phyloP scores from a whole-genome alignment of 2,113 vertebrate genomes.

The Anarhynchus alexandrinus region DNA sequence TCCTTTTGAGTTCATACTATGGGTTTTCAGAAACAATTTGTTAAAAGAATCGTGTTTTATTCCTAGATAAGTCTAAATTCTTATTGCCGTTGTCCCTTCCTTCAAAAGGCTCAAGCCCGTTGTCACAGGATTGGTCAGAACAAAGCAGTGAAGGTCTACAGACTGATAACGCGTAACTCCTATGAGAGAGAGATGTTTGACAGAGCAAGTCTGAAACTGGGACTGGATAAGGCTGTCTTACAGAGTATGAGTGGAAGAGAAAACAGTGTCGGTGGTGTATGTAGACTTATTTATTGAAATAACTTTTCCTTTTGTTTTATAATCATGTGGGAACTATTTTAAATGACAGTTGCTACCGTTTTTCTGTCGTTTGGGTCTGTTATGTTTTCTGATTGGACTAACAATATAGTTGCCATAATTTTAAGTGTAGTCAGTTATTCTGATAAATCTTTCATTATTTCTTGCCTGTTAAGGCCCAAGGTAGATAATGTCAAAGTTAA shows the following conservation, averaged over 20 bases:
- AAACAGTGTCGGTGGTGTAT: conserved; percentile 90
- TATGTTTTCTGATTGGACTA: neutral
- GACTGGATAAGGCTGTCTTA: conserved; percentile 95
- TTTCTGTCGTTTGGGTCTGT: neutral
- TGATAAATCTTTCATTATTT: neutral
- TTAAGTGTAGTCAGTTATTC: neutral
- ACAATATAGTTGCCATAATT: neutral
- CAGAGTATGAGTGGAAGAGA: conserved; percentile 99
- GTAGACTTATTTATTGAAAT: conserved; percentile 53
- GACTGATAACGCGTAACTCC: conserved; percentile 95
- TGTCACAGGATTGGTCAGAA: conserved; percentile 98
- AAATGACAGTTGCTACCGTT: neutral
- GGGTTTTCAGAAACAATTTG: neutral
- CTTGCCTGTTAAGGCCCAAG: neutral
- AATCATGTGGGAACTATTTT: neutral
- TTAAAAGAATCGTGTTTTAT: neutral
- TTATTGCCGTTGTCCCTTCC: neutral
- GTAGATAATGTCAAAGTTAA: neutral
- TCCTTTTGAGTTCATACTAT: neutral
- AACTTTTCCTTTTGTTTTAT: neutral
- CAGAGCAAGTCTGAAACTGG: conserved; percentile 94
- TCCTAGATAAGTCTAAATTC: neutral
- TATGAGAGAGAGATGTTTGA: conserved; percentile 99
- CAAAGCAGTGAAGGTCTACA: conserved; percentile 98
- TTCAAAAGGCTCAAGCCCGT: conserved; percentile 91